Base-by-base conservation (phyloP, 1,140 invertebrate species). In the Eupeodes corollae region DNA sequence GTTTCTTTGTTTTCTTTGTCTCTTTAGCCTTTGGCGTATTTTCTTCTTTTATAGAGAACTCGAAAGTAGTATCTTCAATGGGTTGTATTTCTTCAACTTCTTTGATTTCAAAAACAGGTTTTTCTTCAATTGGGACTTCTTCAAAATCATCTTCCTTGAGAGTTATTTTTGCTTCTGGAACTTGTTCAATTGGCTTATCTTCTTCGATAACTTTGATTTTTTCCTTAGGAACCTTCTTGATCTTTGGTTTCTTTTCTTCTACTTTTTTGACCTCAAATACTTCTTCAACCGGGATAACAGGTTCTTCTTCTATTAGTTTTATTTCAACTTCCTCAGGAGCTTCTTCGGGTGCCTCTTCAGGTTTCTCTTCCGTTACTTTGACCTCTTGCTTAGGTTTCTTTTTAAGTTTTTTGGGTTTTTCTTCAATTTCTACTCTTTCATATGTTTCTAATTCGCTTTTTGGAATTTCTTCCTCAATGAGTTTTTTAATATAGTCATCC, bases 171-270 rank as follows among this genome's bases (percentile, higher is more conserved):
- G 39, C 19, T 5, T 16, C 12, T 37, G 45, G 14, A 15, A 16
- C 18, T 18, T 43, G 53, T 42, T 51, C 52, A 19, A 48, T 6
- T 11, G 53, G 53, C 26, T 50, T 31, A 5, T 54, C 53, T 14
- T 53, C 52, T 13, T 16, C 14, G n/a, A 62, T 26, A 10, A 30
- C n/a, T n/a, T 18, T 30, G 8, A 30, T 13, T n/a, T 18, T 16
- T 34, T 33, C 5, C 16, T 46, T 32, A 3, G 18, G 46, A 42
- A 53, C 49, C 42, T 49, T 53, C 46, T 52, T 67, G 57, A 42
- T 58, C 43, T 57, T 63, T 49, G 55, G 62, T 52, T 59, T 68
- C 54, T 55, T 65, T 0, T 58, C 31, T 44, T 58, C 48, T 37
- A 56, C 46, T 37, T 63, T 55, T 37, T 59, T 56, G 12, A 62